Evolutionary conservation across 2,888 invertebrate species (phyloP).

Genomic region (Clanis bilineata): DNA sequence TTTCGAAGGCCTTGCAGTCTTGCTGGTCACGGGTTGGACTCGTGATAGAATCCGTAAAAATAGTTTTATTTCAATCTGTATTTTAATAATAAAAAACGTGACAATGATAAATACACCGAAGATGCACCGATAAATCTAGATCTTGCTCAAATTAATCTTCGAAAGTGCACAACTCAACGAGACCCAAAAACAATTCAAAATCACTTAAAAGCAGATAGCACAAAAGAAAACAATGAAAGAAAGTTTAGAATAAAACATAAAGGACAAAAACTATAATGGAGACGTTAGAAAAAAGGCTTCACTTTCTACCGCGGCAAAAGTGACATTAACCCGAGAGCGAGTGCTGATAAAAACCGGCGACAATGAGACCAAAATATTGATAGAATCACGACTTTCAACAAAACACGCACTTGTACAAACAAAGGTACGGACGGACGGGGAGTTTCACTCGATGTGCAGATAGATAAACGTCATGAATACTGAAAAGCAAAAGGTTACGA

Average conservation of each 20-base stretch:
- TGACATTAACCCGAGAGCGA: conserved; percentile 41
- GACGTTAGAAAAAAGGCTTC: conserved; percentile 38
- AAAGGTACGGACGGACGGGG: not conserved
- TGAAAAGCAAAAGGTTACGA: not conserved
- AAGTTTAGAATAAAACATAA: conserved; percentile 27
- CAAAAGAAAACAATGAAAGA: conserved; percentile 31
- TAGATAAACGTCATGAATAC: not conserved
- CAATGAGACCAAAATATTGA: conserved; percentile 54
- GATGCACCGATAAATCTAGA: not conserved
- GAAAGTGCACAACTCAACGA: not conserved
- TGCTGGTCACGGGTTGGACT: too few relatives aligned
- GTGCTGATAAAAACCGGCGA: conserved; percentile 50
- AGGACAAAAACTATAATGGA: conserved; percentile 53
- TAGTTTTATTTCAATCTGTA: too few relatives aligned
- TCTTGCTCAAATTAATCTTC: not conserved
- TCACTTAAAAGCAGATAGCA: conserved; percentile 9
- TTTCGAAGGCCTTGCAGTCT: too few relatives aligned
- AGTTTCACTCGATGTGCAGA: conserved; percentile 8
- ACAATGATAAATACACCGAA: not conserved
- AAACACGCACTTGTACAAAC: conserved; percentile 37
- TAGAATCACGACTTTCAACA: conserved; percentile 61
- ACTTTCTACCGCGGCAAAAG: conserved; percentile 57
- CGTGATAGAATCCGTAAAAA: too few relatives aligned
- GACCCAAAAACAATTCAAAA: conserved; percentile 9
- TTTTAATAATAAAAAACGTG: too few relatives aligned